phyloP scores from a whole-genome alignment of 2,888 invertebrate genomes.

The Polymixis flavicincta region DNA sequence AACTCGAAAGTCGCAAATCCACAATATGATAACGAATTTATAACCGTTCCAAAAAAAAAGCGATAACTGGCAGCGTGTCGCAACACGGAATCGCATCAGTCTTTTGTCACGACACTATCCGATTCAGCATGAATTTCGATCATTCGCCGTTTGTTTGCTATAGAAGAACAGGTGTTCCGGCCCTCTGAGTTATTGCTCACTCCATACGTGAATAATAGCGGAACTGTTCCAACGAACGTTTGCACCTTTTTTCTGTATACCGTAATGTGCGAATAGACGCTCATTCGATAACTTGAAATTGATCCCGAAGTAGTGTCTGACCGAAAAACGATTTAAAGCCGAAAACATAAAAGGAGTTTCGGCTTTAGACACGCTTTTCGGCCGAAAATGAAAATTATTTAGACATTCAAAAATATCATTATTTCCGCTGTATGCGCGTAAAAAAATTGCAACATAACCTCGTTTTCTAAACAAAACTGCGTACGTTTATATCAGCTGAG shows the following conservation, averaged over 20 bases:
- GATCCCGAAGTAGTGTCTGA: neutral
- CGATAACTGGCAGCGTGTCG: slow-evolving; percentile 34
- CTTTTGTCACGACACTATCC: slow-evolving; percentile 57
- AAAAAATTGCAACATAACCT: too few relatives aligned
- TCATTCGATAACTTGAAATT: slow-evolving; percentile 35
- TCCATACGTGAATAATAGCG: slow-evolving; percentile 75
- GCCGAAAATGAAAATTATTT: too few relatives aligned
- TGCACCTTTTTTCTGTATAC: slow-evolving; percentile 48
- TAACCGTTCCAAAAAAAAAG: slow-evolving; percentile 38
- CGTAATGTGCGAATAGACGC: slow-evolving; percentile 18
- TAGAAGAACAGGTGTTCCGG: slow-evolving; percentile 79
- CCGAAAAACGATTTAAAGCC: too few relatives aligned
- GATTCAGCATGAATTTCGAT: slow-evolving; percentile 63
- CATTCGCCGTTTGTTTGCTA: slow-evolving; percentile 71
- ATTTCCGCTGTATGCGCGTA: too few relatives aligned
- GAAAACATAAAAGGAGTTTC: too few relatives aligned
- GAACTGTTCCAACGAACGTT: slow-evolving; percentile 63
- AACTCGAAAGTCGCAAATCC: neutral
- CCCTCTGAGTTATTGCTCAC: slow-evolving; percentile 74
- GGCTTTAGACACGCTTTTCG: too few relatives aligned
- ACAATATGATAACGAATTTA: slow-evolving; percentile 6
- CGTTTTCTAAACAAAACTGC: too few relatives aligned
- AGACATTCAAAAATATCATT: too few relatives aligned
- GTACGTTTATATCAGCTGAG: too few relatives aligned
- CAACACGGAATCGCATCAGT: slow-evolving; percentile 56